phyloP scores from a whole-genome alignment of 2,888 invertebrate species.

The Rhogogaster chlorosoma region DNA sequence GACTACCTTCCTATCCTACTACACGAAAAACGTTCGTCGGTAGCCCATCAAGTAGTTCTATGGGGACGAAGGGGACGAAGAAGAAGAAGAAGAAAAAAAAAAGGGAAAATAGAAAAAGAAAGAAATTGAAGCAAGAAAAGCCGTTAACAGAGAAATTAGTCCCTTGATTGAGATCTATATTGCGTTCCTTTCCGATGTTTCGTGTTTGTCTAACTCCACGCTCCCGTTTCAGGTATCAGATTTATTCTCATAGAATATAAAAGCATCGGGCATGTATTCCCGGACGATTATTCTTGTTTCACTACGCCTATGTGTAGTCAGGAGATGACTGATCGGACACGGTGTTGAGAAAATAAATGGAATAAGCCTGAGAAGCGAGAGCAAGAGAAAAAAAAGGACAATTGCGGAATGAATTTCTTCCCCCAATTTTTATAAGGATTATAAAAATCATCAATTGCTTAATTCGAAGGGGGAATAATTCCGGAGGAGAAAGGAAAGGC shows the following conservation, averaged over 20 bases:
- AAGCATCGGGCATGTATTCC: neutral
- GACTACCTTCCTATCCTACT: constrained; percentile 22
- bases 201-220: neutral
- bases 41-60: constrained; percentile 19
- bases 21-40: constrained; percentile 23
- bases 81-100: too few relatives aligned
- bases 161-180: constrained; percentile 40
- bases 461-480: too few relatives aligned
- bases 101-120: neutral
- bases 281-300: neutral
- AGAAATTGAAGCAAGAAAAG: neutral
- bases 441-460: too few relatives aligned
- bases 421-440: too few relatives aligned
- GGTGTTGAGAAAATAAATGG: neutral
- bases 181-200: constrained; percentile 22
- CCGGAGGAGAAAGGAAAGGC: neutral
- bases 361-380: neutral
- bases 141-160: constrained; percentile 40
- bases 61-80: too few relatives aligned
- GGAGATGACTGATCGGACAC: neutral
- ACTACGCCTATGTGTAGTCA: neutral
- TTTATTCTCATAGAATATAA: neutral
- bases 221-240: constrained; percentile 4
- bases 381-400: neutral
- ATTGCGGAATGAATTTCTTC: neutral